Evolutionary conservation across 2,797 vertebrate genomes (phyloP).

Genomic region (Pogonophryne albipinna): DNA sequence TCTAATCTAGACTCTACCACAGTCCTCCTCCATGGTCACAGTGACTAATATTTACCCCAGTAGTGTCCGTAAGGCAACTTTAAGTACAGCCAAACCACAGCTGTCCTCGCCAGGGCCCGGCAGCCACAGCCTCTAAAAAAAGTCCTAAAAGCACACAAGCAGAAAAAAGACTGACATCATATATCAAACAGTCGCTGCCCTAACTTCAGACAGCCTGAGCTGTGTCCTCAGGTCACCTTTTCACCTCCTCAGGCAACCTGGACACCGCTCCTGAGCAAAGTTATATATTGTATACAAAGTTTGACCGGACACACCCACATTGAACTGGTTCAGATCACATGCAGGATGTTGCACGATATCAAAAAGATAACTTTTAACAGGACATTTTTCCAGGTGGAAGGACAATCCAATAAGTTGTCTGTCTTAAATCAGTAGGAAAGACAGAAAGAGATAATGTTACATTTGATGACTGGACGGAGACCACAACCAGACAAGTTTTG

Average conservation of each 20-base stretch:
- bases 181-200: slow-evolving; percentile 45
- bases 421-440: not conserved
- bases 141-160: slow-evolving; percentile 50
- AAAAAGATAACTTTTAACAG: not conserved
- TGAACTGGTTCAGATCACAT: not conserved
- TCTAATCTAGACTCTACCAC: slow-evolving; percentile 33
- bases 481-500: slow-evolving; percentile 32
- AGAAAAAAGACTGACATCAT: slow-evolving; percentile 65
- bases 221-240: slow-evolving; percentile 66
- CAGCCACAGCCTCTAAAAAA: slow-evolving; percentile 59
- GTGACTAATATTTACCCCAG: slow-evolving; percentile 78
- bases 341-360: slow-evolving; percentile 10
- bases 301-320: not conserved
- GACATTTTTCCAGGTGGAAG: not conserved
- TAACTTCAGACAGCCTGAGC: slow-evolving; percentile 40
- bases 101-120: slow-evolving; percentile 57
- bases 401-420: not conserved
- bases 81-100: slow-evolving; percentile 78
- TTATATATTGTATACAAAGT: slow-evolving; percentile 11
- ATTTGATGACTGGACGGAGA: slow-evolving; percentile 9
- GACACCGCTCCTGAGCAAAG: slow-evolving; percentile 20
- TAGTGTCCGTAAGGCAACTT: slow-evolving; percentile 67
- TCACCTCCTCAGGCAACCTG: slow-evolving; percentile 6
- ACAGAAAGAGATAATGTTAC: not conserved
- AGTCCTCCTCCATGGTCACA: slow-evolving; percentile 33